A percentile compares a stretch with the other conserved stretches of the same genome.
phyloP scores from a whole-genome alignment of 2,888 invertebrate genomes.

The Schizotus pectinicornis region DNA sequence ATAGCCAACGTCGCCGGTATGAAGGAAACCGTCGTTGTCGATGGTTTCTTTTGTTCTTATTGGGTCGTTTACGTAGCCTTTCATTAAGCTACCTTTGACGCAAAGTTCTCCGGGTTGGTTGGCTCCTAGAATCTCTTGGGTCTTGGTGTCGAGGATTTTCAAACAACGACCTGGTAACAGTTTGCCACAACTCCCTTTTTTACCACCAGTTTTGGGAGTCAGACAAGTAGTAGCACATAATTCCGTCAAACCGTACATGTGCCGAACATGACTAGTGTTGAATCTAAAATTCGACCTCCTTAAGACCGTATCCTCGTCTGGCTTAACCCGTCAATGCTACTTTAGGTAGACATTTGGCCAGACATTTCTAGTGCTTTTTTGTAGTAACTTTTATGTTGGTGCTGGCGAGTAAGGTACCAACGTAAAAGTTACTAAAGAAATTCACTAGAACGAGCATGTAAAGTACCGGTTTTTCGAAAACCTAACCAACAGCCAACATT shows the following conservation, averaged over 20 bases:
- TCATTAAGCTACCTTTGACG: slow-evolving; percentile 52
- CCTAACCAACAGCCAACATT: no score
- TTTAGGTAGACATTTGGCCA: no score
- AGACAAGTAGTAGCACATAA: slow-evolving; percentile 64
- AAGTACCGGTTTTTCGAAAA: neutral
- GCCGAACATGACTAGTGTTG: slow-evolving; percentile 64
- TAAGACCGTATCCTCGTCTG: no score
- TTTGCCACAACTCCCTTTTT: slow-evolving; percentile 67
- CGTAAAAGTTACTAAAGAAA: no score
- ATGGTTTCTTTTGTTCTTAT: slow-evolving; percentile 55
- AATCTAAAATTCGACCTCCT: no score
- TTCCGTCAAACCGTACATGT: slow-evolving; percentile 82
- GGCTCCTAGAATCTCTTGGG: slow-evolving; percentile 57
- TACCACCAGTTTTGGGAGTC: slow-evolving; percentile 43
- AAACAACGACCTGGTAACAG: slow-evolving; percentile 47
- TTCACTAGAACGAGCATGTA: slow-evolving; percentile 1
- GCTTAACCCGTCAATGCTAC: no score
- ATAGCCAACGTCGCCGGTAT: slow-evolving; percentile 61
- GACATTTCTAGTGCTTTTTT: no score
- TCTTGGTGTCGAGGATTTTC: slow-evolving; percentile 56
- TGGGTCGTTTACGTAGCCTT: slow-evolving; percentile 58
- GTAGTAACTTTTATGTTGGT: no score
- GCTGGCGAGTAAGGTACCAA: neutral
- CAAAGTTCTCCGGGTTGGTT: slow-evolving; percentile 61
- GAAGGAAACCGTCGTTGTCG: slow-evolving; percentile 58